Conservation (phyloP, 2,113 vertebrate genomes). For the Aegypius monachus region DNA sequence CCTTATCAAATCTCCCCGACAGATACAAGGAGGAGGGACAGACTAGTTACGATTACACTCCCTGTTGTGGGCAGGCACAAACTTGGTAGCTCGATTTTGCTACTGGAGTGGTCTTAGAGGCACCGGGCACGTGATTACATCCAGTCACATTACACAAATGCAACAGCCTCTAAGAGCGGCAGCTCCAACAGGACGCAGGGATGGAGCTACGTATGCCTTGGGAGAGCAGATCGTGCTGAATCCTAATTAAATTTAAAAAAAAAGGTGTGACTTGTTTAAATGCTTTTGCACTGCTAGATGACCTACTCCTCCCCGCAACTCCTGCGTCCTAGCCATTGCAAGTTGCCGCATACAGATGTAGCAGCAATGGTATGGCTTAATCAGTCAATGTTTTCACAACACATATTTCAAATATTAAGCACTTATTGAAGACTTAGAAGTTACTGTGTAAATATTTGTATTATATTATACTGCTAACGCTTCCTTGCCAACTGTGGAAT, state of each 20-base stretch:
- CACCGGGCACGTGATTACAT: not conserved
- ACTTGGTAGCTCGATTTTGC: not conserved
- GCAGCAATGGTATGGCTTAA: conserved; percentile 21
- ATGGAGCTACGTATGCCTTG: not conserved
- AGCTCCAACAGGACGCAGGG: not conserved
- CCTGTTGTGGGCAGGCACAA: not conserved
- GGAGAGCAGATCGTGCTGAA: not conserved
- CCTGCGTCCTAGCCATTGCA: not conserved
- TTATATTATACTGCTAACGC: conserved; percentile 51
- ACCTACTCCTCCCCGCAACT: not conserved
- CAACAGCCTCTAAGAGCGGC: not conserved
- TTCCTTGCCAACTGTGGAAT: conserved; percentile 56
- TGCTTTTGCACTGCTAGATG: not conserved
- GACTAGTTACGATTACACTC: not conserved
- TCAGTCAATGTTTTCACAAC: conserved; percentile 65
- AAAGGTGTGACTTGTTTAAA: not conserved
- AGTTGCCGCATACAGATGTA: conserved; percentile 33
- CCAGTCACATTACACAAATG: not conserved
- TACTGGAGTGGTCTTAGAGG: not conserved
- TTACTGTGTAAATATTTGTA: conserved; percentile 66
- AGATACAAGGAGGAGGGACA: not conserved
- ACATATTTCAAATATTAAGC: conserved; percentile 65
- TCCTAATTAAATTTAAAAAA: not conserved
- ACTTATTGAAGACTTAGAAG: conserved; percentile 63
- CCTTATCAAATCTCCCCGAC: not conserved